Evolutionary conservation across 1,140 invertebrate species (phyloP).

Genomic region (Drosophila nigromelanica): DNA sequence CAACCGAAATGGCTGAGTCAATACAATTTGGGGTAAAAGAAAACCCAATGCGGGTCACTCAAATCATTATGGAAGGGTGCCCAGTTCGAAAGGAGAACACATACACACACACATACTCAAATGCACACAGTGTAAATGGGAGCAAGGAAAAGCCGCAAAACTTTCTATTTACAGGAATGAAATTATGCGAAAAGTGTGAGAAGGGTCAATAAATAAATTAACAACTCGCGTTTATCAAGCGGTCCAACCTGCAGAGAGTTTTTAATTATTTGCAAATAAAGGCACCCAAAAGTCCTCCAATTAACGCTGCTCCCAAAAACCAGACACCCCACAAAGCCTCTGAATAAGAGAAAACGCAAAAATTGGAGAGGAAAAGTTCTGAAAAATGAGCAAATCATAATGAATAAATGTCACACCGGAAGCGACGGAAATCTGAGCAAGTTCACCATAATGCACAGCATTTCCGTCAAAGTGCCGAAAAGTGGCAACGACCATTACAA

Average conservation of each 20-base stretch:
- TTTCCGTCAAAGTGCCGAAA: slow-evolving; percentile 63
- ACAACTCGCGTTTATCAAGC: slow-evolving; percentile 47
- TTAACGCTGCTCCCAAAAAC: slow-evolving; percentile 58
- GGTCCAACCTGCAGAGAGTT: slow-evolving; percentile 31
- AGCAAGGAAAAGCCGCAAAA: slow-evolving; percentile 37
- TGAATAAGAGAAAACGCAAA: background rate
- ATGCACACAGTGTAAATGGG: no score
- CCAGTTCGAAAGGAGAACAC: background rate
- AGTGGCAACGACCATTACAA: slow-evolving; percentile 41
- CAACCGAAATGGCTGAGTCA: slow-evolving; percentile 63
- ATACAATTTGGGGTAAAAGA: slow-evolving; percentile 36
- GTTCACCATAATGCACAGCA: slow-evolving; percentile 56
- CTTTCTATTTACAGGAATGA: slow-evolving; percentile 48
- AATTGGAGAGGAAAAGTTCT: slow-evolving; percentile 20
- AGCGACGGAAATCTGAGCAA: slow-evolving; percentile 67
- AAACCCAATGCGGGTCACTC: slow-evolving; percentile 45
- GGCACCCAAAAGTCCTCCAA: slow-evolving; percentile 59
- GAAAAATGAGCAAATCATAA: slow-evolving; percentile 79
- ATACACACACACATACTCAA: no score
- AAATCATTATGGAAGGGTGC: background rate
- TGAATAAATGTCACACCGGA: slow-evolving; percentile 82
- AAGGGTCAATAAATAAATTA: slow-evolving; percentile 73
- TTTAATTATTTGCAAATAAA: slow-evolving; percentile 82
- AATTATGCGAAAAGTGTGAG: slow-evolving; percentile 41
- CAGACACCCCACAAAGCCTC: slow-evolving; percentile 3